Evolutionary conservation across 1,140 invertebrate genomes (phyloP), one percentile per base, ranked within the genome.

Genomic region (Atopsyche davidsoni): DNA sequence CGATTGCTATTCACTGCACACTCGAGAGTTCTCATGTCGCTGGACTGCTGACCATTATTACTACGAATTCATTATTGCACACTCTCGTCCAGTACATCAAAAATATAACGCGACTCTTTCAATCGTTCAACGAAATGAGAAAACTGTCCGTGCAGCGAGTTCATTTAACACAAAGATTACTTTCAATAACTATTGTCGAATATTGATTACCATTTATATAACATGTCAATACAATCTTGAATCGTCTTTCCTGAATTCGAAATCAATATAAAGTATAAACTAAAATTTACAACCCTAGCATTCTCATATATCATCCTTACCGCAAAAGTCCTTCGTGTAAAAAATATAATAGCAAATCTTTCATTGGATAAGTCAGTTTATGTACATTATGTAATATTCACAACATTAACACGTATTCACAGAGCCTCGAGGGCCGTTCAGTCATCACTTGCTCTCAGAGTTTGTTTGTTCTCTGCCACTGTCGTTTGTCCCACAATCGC

Each of bases 301-400:
- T n/a, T 17, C 16, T 17, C 14, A 17, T 17, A 4, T 39, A 28
- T 28, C 6, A 7, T 28, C n/a, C 6, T 28, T 28, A 28, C 36
- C 19, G 19, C 36, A 19, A 24, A 43, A 48, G 34, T 36, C 23
- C 38, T 22, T 46, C 50, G 42, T 46, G 50, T 52, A 52, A 52
- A 52, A 52, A 52, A 52, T 52, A 52, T 52, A 52, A 39, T 45
- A 25, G 47, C 40, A 50, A 39, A 49, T 49, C 46, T 49, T 49
- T 49, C 24, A 23, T 49, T 35, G 24, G 16, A 11, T 50, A 41
- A 50, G 16, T 40, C 38, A 32, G 41, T 42, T 49, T 46, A 16
- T 31, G 31, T 39, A 24, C 14, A 36, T 31, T 41, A 22, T 38
- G 28, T 34, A 32, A 25, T 52, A 46, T 52, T 52, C 50, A 52